Conservation (phyloP, 2,888 invertebrate genomes). For the Dasysyrphus tricinctus region DNA sequence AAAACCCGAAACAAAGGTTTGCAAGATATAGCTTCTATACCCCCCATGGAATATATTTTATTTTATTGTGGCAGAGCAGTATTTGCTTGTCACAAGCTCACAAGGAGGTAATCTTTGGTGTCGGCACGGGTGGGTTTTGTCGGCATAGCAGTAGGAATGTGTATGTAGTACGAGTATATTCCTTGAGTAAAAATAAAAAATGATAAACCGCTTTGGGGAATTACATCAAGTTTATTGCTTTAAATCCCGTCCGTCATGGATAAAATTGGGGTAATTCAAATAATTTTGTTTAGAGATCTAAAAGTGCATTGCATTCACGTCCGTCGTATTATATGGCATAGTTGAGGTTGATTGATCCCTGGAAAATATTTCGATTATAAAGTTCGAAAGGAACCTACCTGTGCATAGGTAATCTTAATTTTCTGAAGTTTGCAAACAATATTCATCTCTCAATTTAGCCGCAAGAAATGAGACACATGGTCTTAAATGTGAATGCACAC, state of each 20-base stretch:
- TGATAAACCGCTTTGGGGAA: constrained; percentile 35
- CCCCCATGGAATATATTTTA: background rate
- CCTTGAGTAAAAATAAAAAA: background rate
- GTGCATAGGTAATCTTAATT: no score
- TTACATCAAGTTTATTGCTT: constrained; percentile 34
- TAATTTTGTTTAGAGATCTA: background rate
- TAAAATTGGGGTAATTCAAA: constrained; percentile 7
- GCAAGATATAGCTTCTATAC: background rate
- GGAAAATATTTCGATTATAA: no score
- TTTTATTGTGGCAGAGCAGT: constrained; percentile 34
- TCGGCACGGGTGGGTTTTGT: constrained; percentile 26
- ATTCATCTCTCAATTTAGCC: no score
- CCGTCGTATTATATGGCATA: background rate
- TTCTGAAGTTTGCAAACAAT: no score
- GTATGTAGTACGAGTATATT: background rate
- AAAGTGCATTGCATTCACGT: constrained; percentile 11
- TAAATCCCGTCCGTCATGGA: constrained; percentile 16
- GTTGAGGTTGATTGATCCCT: background rate
- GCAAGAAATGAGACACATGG: no score
- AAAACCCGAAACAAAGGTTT: constrained; percentile 23
- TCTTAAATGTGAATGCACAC: no score
- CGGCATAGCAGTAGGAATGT: background rate
- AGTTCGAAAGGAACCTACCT: no score
- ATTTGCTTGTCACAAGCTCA: background rate
- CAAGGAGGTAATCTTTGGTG: background rate